Evolutionary conservation across 2,113 vertebrate genomes (phyloP).

Genomic region (Tor tambroides): DNA sequence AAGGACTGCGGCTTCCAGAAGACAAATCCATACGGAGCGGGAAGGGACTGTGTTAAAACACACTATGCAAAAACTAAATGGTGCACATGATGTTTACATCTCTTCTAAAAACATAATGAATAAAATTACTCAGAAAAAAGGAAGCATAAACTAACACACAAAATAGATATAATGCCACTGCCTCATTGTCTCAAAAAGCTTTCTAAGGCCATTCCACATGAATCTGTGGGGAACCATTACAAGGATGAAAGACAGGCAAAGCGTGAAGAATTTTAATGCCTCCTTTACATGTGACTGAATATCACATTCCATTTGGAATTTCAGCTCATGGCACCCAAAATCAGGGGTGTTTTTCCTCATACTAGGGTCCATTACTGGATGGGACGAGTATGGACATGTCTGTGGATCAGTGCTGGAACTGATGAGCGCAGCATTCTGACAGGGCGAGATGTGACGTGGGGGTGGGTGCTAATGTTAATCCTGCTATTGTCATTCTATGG

Average conservation of each 20-base stretch:
- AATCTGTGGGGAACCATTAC: not conserved
- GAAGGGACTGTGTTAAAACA: not conserved
- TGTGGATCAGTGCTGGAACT: constrained; percentile 16
- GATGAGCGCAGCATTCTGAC: constrained; percentile 55
- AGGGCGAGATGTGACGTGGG: constrained; percentile 29
- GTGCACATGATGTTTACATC: not conserved
- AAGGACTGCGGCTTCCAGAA: not conserved
- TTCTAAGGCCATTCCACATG: not conserved
- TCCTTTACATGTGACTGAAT: constrained; percentile 8
- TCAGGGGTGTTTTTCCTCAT: constrained; percentile 26
- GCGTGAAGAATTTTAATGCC: not conserved
- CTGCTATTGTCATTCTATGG: constrained; percentile 46
- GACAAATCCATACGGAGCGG: not conserved
- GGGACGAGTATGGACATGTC: constrained; percentile 38
- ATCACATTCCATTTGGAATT: constrained; percentile 21
- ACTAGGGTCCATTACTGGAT: not conserved
- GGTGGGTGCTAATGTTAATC: constrained; percentile 41
- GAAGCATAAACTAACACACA: not conserved
- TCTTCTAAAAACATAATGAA: not conserved
- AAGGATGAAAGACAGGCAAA: not conserved
- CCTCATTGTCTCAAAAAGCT: not conserved
- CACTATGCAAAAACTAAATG: not conserved
- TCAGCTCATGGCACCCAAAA: constrained; percentile 33
- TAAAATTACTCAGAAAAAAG: not conserved
- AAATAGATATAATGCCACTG: not conserved